Evolutionary conservation across 1,140 invertebrate genomes (phyloP).

Genomic region (Ceratoteleas bidentatus): DNA sequence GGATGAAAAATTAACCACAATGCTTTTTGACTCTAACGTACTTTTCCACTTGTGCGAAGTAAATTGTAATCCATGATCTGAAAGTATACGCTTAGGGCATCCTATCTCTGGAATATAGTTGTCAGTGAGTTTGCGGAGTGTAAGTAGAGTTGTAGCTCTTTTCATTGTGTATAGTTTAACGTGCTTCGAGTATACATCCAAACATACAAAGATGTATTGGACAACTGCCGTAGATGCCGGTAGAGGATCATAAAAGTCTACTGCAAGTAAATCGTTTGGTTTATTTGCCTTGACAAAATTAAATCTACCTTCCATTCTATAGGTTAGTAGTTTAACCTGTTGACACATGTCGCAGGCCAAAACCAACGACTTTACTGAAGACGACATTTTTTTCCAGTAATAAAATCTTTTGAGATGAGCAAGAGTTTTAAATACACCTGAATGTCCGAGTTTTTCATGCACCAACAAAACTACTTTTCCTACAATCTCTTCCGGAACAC

Average conservation of each 20-base stretch:
- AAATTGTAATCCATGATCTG: conserved; percentile 66
- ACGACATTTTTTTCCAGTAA: background rate
- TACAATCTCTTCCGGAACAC: too few species aligned
- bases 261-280: too few species aligned
- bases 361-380: background rate
- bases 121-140: conserved; percentile 36
- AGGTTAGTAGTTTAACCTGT: conserved; percentile 4
- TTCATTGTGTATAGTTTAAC: too few species aligned
- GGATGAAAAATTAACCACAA: conserved; percentile 29
- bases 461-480: too few species aligned
- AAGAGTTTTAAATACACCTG: conserved; percentile 17
- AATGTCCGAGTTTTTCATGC: conserved; percentile 47
- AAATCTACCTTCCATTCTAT: conserved; percentile 5
- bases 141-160: background rate
- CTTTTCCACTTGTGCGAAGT: conserved; percentile 47
- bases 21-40: conserved; percentile 32
- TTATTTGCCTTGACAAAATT: background rate
- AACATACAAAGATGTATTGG: too few species aligned
- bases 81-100: conserved; percentile 38
- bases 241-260: too few species aligned
- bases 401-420: conserved; percentile 11
- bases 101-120: conserved; percentile 62
- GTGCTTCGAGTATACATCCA: too few species aligned
- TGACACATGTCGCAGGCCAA: conserved; percentile 30
- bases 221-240: too few species aligned